phyloP scores from a whole-genome alignment of 2,888 invertebrate genomes.

The Lasioglossum villosulum region DNA sequence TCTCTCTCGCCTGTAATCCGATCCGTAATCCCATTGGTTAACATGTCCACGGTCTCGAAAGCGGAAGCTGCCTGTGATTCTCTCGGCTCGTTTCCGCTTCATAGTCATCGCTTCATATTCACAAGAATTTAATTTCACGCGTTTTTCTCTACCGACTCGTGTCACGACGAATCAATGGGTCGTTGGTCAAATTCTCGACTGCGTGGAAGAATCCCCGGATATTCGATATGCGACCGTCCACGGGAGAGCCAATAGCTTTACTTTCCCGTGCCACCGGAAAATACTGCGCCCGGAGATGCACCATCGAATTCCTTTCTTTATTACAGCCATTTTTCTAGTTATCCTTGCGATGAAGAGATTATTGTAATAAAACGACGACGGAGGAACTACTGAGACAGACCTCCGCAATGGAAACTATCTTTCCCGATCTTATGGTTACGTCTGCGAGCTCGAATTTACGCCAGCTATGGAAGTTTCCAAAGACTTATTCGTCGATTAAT shows the following conservation, averaged over 20 bases:
- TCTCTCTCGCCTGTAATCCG: constrained; percentile 18
- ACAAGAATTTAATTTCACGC: constrained; percentile 76
- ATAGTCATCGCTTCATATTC: constrained; percentile 61
- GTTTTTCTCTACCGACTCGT: constrained; percentile 46
- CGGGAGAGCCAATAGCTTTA: neutral
- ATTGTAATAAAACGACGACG: neutral
- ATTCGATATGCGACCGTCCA: constrained; percentile 33
- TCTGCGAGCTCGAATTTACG: constrained; percentile 14
- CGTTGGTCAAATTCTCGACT: constrained; percentile 21
- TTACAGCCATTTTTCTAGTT: neutral
- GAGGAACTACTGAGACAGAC: constrained; percentile 12
- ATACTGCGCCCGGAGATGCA: neutral
- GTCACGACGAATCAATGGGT: constrained; percentile 55
- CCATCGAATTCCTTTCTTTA: constrained; percentile 8
- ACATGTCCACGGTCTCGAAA: neutral
- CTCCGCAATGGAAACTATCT: constrained; percentile 6
- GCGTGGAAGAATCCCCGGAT: constrained; percentile 30
- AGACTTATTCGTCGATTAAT: neutral
- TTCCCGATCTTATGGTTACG: constrained; percentile 8
- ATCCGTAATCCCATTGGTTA: constrained; percentile 29
- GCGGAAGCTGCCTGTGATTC: constrained; percentile 4
- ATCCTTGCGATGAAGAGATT: constrained; percentile 21
- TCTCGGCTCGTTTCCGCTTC: constrained; percentile 19
- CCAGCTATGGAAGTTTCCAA: constrained; percentile 29
- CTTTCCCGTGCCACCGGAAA: neutral